A percentile compares a stretch with the other conserved stretches of the same genome.
Evolutionary conservation across 2,113 vertebrate species (phyloP).

Genomic region (Galeopterus variegatus): DNA sequence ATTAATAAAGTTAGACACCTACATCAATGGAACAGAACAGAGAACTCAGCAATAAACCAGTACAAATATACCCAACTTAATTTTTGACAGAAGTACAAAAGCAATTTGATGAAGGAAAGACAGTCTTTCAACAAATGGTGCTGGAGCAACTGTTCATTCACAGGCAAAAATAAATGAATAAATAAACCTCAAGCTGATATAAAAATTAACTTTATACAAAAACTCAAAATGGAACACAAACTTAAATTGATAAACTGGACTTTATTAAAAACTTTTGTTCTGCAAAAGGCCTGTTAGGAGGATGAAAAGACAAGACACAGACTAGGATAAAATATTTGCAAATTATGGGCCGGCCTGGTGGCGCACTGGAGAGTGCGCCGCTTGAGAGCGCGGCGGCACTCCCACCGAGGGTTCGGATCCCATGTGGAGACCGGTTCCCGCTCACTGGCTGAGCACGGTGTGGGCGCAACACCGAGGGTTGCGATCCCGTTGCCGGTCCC

Average conservation of each 20-base stretch:
- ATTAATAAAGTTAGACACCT: not conserved
- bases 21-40: not conserved
- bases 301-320: not conserved
- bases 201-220: constrained; percentile 46
- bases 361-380: no score
- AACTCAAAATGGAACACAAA: constrained; percentile 12
- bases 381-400: no score
- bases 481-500: no score
- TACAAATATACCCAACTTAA: not conserved
- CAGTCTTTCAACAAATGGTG: not conserved
- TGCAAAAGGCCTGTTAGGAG: not conserved
- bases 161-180: not conserved
- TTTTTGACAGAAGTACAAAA: not conserved
- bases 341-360: no score
- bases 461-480: no score
- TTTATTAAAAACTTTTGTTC: constrained; percentile 1
- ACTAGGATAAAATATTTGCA: not conserved
- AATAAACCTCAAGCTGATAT: not conserved
- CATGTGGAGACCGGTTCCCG: no score
- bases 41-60: constrained; percentile 1
- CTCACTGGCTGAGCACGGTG: no score
- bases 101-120: not conserved
- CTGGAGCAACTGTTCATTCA: not conserved
- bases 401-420: no score
- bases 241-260: not conserved